Conservation (phyloP, 2,888 invertebrate genomes). For the Tortrix viridana region DNA sequence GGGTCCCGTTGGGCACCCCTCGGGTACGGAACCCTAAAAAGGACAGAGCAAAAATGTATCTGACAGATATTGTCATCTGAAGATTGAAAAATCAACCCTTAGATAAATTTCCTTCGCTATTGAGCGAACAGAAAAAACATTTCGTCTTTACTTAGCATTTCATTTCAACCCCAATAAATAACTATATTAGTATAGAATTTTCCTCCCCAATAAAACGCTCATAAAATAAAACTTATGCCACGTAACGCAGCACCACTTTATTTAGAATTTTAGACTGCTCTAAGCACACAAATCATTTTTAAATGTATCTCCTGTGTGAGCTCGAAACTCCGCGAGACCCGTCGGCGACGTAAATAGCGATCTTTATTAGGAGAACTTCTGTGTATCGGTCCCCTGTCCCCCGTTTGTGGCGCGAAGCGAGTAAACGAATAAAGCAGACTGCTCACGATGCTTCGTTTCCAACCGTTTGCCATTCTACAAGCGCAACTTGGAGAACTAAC, state of each 20-base stretch:
- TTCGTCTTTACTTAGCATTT: no score
- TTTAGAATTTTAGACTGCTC: conserved; percentile 2
- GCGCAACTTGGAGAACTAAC: not conserved
- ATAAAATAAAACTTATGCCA: conserved; percentile 6
- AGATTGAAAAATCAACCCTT: no score
- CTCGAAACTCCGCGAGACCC: conserved; percentile 29
- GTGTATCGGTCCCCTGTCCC: conserved; percentile 55
- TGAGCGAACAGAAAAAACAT: no score
- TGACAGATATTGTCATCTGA: no score
- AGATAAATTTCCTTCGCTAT: no score
- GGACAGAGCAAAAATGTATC: no score
- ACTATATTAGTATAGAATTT: not conserved
- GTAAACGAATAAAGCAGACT: conserved; percentile 35
- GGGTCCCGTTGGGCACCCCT: no score
- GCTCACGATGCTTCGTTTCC: conserved; percentile 17
- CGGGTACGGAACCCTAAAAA: no score
- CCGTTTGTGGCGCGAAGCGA: conserved; percentile 54
- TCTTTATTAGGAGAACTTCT: conserved; percentile 65
- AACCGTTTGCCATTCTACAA: conserved; percentile 2
- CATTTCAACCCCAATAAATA: no score
- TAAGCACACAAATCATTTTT: conserved; percentile 40
- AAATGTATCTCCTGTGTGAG: conserved; percentile 39
- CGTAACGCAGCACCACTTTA: conserved; percentile 10
- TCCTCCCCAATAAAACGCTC: not conserved
- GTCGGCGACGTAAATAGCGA: conserved; percentile 44